A percentile compares a stretch with the other conserved stretches of the same genome.
Evolutionary conservation across 2,888 invertebrate genomes (phyloP).

Genomic region (Calliopum simillimum): DNA sequence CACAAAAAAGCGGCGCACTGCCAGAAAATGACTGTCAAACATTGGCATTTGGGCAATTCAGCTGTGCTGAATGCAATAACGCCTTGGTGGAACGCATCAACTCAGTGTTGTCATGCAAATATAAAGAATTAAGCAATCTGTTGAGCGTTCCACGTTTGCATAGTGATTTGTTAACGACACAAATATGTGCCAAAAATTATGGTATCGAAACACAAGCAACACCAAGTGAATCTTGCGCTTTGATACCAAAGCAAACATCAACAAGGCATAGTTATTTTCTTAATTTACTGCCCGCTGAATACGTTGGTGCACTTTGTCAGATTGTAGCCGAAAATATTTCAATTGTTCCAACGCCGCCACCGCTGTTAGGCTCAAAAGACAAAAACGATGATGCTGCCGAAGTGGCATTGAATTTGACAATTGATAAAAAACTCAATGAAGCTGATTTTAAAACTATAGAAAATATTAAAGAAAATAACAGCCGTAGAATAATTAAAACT

Average conservation of each 20-base stretch:
- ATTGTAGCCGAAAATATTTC: constrained; percentile 66
- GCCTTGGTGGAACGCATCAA: constrained; percentile 78
- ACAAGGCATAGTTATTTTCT: constrained; percentile 70
- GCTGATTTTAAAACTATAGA: constrained; percentile 46
- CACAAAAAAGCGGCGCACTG: constrained; percentile 52
- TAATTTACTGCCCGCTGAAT: constrained; percentile 75
- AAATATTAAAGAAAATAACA: constrained; percentile 38
- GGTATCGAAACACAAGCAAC: constrained; percentile 71
- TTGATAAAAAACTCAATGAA: constrained; percentile 50
- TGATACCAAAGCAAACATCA: neutral
- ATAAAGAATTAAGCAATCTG: constrained; percentile 72
- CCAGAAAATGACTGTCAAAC: constrained; percentile 72
- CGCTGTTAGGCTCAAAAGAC: constrained; percentile 17
- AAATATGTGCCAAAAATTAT: constrained; percentile 70
- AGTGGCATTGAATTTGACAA: constrained; percentile 54
- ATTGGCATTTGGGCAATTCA: constrained; percentile 76
- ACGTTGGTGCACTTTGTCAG: constrained; percentile 84
- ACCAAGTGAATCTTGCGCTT: constrained; percentile 15
- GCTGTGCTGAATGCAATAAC: constrained; percentile 81
- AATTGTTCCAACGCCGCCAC: neutral
- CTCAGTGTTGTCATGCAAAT: constrained; percentile 79
- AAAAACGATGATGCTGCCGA: constrained; percentile 45
- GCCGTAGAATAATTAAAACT: constrained; percentile 25
- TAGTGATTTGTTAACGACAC: constrained; percentile 72
- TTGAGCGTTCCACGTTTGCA: constrained; percentile 73